Conservation (phyloP, 2,888 invertebrate species). For the Hirtodrosophila alboralis region DNA sequence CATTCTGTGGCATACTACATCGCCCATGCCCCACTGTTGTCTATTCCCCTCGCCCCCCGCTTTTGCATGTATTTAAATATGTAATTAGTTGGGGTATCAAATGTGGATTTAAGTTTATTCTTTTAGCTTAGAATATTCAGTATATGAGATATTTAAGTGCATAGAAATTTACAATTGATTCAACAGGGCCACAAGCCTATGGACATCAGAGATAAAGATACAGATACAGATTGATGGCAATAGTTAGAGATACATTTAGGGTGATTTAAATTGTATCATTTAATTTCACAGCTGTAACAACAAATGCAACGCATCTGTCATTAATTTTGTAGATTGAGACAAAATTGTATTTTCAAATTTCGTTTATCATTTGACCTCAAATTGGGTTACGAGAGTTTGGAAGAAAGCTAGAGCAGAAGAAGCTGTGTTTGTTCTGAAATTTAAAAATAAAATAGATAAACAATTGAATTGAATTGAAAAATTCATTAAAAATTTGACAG, state of each 20-base stretch:
- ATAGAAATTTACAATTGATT: conserved; percentile 31
- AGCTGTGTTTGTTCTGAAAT: too few relatives aligned
- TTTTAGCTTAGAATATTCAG: conserved; percentile 3
- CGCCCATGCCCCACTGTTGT: background rate
- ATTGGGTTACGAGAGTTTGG: conserved; percentile 11
- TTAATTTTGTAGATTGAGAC: conserved; percentile 30
- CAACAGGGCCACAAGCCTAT: conserved; percentile 4
- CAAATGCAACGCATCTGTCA: conserved; percentile 35
- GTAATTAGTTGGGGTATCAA: conserved; percentile 64
- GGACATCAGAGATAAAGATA: conserved; percentile 3
- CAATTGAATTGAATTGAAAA: too few relatives aligned
- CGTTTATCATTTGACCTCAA: conserved; percentile 34
- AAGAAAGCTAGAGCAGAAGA: too few relatives aligned
- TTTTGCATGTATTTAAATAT: conserved; percentile 67
- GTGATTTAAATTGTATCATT: conserved; percentile 28
- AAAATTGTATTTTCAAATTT: conserved; percentile 33
- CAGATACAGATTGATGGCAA: background rate
- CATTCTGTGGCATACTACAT: background rate
- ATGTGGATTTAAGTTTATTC: conserved; percentile 51
- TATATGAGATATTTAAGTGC: conserved; percentile 11
- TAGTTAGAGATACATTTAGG: conserved; percentile 3
- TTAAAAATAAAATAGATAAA: too few relatives aligned
- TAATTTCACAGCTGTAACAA: conserved; percentile 5
- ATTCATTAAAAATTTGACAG: too few relatives aligned
- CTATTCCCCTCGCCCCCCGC: background rate